A percentile compares a stretch with the other conserved stretches of the same genome.
Evolutionary conservation across 2,888 invertebrate species (phyloP).

Genomic region (Sicus ferrugineus): DNA sequence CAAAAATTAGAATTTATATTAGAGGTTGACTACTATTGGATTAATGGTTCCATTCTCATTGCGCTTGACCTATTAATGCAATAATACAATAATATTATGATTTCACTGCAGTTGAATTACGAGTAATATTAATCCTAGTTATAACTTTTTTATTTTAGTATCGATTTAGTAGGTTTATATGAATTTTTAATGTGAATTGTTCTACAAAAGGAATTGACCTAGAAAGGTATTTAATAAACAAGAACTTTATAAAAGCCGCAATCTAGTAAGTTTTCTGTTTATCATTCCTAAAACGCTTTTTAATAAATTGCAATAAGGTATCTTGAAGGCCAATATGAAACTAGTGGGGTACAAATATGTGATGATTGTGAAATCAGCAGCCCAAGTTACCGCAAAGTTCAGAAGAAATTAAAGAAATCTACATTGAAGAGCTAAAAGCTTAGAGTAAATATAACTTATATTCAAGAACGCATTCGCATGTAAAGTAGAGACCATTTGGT

Average conservation of each 20-base stretch:
- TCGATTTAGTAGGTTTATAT: too few species aligned
- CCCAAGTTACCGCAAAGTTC: neutral
- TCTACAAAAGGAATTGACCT: neutral
- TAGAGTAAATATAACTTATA: neutral
- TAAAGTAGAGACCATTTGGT: too few species aligned
- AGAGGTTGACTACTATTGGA: too few species aligned
- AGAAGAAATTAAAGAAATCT: conserved; percentile 46
- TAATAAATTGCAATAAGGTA: conserved; percentile 58
- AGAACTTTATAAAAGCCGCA: neutral
- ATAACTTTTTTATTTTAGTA: too few species aligned
- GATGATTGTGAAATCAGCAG: conserved; percentile 43
- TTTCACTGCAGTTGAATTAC: too few species aligned
- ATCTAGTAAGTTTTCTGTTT: conserved; percentile 13
- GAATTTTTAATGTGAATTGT: neutral
- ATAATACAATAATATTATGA: too few species aligned
- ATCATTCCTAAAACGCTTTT: conserved; percentile 45
- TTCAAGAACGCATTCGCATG: too few species aligned
- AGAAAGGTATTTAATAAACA: neutral
- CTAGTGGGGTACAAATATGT: conserved; percentile 55
- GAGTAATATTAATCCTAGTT: too few species aligned
- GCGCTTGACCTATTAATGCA: too few species aligned
- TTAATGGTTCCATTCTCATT: too few species aligned
- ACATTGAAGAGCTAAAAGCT: conserved; percentile 50
- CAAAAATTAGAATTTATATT: too few species aligned
- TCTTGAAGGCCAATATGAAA: conserved; percentile 55